Conservation (phyloP, 2,797 vertebrate genomes). For the Cossypha dichroa region DNA sequence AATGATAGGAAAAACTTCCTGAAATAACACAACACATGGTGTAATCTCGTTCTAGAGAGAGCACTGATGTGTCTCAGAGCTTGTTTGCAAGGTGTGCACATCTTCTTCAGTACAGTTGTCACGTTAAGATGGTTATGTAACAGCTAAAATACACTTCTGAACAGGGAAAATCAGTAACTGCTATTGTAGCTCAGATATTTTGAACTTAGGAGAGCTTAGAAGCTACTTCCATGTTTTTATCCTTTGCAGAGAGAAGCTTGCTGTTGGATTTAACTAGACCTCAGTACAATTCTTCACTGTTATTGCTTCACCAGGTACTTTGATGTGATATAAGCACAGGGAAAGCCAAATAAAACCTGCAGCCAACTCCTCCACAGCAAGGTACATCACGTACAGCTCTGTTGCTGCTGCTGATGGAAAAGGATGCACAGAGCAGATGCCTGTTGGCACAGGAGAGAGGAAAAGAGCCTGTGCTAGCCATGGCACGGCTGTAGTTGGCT, state of each 20-base stretch:
- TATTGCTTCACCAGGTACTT: neutral
- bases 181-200: neutral
- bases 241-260: neutral
- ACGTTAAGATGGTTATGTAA: neutral
- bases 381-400: accelerated
- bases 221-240: neutral
- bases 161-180: neutral
- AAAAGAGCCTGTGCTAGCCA: neutral
- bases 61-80: neutral
- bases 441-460: neutral
- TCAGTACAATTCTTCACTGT: neutral
- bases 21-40: neutral
- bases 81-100: neutral
- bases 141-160: neutral
- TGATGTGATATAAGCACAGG: neutral
- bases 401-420: neutral
- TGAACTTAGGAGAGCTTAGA: neutral
- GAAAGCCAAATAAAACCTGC: neutral
- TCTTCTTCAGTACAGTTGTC: neutral
- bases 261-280: neutral
- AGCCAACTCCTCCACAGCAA: neutral
- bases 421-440: neutral
- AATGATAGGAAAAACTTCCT: neutral
- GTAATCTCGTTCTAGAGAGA: neutral
- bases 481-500: neutral